A percentile compares a stretch with the other conserved stretches of the same genome.
Evolutionary conservation across 2,113 vertebrate species (phyloP).

Genomic region (Pyxicephalus adspersus): DNA sequence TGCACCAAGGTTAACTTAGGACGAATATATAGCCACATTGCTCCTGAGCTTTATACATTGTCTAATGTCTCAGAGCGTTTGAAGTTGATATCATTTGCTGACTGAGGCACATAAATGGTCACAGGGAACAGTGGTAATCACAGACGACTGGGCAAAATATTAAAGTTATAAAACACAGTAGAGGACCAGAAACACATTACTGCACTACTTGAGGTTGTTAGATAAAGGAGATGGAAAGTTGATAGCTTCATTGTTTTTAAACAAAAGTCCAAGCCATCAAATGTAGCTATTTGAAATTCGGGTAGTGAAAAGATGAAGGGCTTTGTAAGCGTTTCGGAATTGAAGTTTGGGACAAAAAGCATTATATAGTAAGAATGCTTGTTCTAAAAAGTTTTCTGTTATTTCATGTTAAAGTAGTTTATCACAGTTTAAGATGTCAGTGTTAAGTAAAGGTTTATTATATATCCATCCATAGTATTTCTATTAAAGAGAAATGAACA

Average conservation of each 20-base stretch:
- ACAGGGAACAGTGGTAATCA: background rate
- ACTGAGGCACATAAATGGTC: slow-evolving; percentile 2
- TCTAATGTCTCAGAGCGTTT: slow-evolving; percentile 12
- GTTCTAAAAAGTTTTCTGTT: background rate
- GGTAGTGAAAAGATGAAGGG: slow-evolving; percentile 4
- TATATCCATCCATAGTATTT: too few species aligned
- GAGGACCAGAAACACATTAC: slow-evolving; percentile 13
- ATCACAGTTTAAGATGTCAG: too few species aligned
- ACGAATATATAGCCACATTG: background rate
- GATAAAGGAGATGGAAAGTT: slow-evolving; percentile 9
- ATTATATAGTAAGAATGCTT: slow-evolving; percentile 9
- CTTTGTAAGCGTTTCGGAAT: background rate
- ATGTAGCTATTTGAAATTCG: background rate
- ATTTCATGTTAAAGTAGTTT: background rate
- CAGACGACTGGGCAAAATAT: slow-evolving; percentile 9
- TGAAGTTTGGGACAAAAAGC: background rate
- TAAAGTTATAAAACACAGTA: slow-evolving; percentile 11
- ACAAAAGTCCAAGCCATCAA: background rate
- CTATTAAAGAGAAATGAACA: too few species aligned
- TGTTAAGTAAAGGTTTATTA: too few species aligned
- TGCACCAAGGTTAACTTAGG: slow-evolving; percentile 14
- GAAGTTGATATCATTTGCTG: slow-evolving; percentile 3
- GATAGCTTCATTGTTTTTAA: slow-evolving; percentile 19
- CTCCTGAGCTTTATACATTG: background rate
- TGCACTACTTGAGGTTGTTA: slow-evolving; percentile 18